These are phyloP conservation scores for Dicyrtomina minuta DNA, from an alignment of 2,888 invertebrate genomes.

Conservation along the genomic window DNA sequence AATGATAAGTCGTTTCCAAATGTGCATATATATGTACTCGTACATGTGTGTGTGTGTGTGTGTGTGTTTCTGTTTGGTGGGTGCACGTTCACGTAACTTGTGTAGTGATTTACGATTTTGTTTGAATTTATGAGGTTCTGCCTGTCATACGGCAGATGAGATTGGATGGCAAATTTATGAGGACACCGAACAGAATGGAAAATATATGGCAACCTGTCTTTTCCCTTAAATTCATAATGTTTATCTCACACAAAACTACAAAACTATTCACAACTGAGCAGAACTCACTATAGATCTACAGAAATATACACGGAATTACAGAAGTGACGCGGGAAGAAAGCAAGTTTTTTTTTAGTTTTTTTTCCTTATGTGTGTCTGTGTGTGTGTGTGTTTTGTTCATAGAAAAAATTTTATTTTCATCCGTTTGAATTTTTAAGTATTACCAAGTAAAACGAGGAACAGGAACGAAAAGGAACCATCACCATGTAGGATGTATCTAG, in stretches of 20 bases:
- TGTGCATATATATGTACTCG: too few relatives aligned
- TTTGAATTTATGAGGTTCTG: constrained; percentile 21
- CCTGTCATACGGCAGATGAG: constrained; percentile 27
- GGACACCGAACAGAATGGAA: background rate
- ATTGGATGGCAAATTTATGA: constrained; percentile 30
- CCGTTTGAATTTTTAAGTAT: background rate
- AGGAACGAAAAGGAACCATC: too few relatives aligned
- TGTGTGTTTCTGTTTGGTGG: too few relatives aligned
- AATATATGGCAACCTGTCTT: constrained; percentile 8
- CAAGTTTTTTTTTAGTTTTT: constrained; percentile 2
- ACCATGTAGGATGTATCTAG: too few relatives aligned
- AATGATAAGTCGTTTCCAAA: too few relatives aligned
- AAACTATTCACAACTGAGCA: too few relatives aligned
- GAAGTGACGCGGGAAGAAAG: too few relatives aligned
- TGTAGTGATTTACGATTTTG: constrained; percentile 23
- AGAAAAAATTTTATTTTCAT: background rate
- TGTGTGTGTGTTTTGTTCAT: background rate
- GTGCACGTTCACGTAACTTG: constrained; percentile 10
- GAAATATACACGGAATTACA: too few relatives aligned
- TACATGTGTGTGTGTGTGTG: background rate
- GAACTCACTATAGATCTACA: too few relatives aligned
- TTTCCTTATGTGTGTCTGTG: background rate
- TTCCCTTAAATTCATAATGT: constrained; percentile 18
- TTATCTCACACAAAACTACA: background rate
- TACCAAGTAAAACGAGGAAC: background rate